phyloP scores from a whole-genome alignment of 2,113 vertebrate species.

The Colossoma macropomum region DNA sequence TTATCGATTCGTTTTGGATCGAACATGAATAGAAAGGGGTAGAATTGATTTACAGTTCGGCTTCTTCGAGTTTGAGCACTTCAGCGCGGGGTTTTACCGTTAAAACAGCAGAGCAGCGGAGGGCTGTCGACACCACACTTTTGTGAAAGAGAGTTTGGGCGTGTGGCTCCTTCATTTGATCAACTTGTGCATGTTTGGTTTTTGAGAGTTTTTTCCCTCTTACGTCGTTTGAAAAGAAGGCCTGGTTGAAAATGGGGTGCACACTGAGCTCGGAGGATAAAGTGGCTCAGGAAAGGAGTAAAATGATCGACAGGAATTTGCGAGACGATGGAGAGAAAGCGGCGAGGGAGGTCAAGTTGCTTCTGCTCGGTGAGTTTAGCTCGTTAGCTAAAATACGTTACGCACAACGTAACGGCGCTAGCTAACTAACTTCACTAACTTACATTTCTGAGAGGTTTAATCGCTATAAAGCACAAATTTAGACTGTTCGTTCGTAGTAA shows the following conservation, averaged over 20 bases:
- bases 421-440: neutral
- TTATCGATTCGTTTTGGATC: neutral
- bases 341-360: constrained; percentile 94
- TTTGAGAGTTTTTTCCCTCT: constrained; percentile 52
- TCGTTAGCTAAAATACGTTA: neutral
- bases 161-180: constrained; percentile 17
- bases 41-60: neutral
- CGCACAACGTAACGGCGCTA: neutral
- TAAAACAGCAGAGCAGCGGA: neutral
- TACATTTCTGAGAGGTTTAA: neutral
- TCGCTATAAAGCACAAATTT: neutral
- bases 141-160: constrained; percentile 30
- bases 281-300: constrained; percentile 94
- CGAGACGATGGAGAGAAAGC: constrained; percentile 96
- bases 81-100: neutral
- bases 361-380: constrained; percentile 87
- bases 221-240: constrained; percentile 32
- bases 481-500: neutral
- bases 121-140: neutral
- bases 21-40: constrained; percentile 8
- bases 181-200: constrained; percentile 35
- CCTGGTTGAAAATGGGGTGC: constrained; percentile 86
- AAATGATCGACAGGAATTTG: constrained; percentile 97
- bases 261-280: constrained; percentile 96
- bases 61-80: neutral